Evolutionary conservation across 2,797 vertebrate species (phyloP), one percentile per base, ranked within the genome.

Genomic region (Myotis planiceps): DNA sequence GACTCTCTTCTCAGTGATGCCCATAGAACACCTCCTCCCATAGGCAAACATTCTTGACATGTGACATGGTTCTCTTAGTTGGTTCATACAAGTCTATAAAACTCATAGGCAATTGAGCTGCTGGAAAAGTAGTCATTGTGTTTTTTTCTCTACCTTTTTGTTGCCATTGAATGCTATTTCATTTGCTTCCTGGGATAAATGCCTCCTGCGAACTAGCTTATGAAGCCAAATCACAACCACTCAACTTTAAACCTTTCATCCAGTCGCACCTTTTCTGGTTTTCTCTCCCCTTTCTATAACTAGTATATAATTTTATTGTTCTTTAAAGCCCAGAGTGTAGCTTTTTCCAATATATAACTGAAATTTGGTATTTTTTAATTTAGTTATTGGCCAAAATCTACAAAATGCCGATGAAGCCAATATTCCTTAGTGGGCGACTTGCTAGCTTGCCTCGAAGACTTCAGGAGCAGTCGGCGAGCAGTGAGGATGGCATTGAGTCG

Each of bases 351-450:
- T 49, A 9, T 32, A 1, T 34, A 80, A 97, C 32, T 94, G n/a
- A 13, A 21, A 3, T 65, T 27, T 96, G 97, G 49, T 45, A 2
- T 88, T 53, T 68, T 45, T n/a, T 80, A 34, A 18, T 74, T 27
- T 96, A 99, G 99, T 98, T 99, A 92, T 98, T 99, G 93, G 99
- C 99, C 85, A 99, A 99, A 98, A 99, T 99, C 98, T 99, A 99
- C 98, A 99, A 99, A 98, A 99, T 99, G 99, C 99, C 99, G 32
- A 99, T 99, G 84, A 99, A 99, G 96, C 99, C 99, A 1, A 99
- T 99, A 93, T 99, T 99, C 94, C 97, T 99, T 83, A 99, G 99
- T 3, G 99, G 99, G 1, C 98, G 99, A 9, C 99, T 99, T n/a
- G 99, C 99, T 95, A 99, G 99, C 90, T 98, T 99, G 97, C 99